Evolutionary conservation across 2,797 vertebrate genomes (phyloP).

Genomic region (Arremon aurantiirostris): DNA sequence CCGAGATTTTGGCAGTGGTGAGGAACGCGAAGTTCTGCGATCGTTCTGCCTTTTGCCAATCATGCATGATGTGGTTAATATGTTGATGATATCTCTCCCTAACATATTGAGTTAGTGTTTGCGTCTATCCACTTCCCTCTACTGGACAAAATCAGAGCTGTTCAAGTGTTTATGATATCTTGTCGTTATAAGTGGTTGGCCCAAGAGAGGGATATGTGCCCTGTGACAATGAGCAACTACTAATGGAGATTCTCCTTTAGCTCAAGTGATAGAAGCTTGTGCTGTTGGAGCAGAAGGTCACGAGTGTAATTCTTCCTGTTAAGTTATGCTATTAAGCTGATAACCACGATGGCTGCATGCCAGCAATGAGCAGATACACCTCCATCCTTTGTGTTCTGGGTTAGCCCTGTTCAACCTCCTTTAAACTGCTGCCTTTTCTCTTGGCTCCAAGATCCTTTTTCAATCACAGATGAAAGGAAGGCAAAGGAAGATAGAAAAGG

Average conservation of each 20-base stretch:
- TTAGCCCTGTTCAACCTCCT: background rate
- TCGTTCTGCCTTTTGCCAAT: background rate
- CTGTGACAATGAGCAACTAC: constrained; percentile 46
- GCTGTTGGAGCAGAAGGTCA: constrained; percentile 50
- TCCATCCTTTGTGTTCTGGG: constrained; percentile 41
- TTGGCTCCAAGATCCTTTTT: background rate
- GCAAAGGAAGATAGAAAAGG: background rate
- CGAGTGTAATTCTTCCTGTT: constrained; percentile 42
- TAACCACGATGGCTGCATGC: constrained; percentile 52
- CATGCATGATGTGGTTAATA: constrained; percentile 33
- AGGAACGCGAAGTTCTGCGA: background rate
- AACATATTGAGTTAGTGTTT: constrained; percentile 49
- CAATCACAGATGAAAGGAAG: background rate
- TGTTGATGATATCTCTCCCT: constrained; percentile 37
- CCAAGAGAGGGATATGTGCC: constrained; percentile 44
- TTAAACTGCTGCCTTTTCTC: background rate
- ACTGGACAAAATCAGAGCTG: constrained; percentile 65
- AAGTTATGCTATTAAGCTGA: constrained; percentile 63
- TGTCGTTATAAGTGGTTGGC: constrained; percentile 40
- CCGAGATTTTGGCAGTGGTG: background rate
- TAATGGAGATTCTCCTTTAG: constrained; percentile 61
- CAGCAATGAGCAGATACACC: constrained; percentile 38
- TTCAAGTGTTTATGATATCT: constrained; percentile 58
- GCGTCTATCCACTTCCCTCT: constrained; percentile 64
- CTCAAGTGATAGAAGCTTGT: constrained; percentile 54